These are phyloP conservation scores for Cassiopea xamachana DNA, from an alignment of 30 jellyfish, hydroid and myxozoan species.

Conservation along the genomic window DNA sequence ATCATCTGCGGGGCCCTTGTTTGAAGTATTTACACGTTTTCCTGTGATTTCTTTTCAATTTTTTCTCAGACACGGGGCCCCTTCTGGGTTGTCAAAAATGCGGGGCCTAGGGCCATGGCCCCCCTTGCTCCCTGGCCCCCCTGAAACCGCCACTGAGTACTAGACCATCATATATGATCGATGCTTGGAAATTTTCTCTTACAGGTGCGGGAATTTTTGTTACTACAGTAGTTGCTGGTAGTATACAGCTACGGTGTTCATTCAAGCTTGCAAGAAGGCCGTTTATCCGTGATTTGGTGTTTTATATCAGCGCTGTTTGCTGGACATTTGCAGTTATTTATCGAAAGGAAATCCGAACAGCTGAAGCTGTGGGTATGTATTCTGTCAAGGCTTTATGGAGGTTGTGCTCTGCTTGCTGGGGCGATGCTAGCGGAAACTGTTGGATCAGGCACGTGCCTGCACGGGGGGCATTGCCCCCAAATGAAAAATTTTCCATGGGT, in stretches of 20 bases:
- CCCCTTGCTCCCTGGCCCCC: no score
- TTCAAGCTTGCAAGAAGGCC: conserved; percentile 91
- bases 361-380: conserved; percentile 87
- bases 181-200: not conserved
- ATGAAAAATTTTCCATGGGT: no score
- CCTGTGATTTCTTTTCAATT: no score
- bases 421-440: no score
- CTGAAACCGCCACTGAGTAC: no score
- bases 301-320: conserved; percentile 81
- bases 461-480: no score
- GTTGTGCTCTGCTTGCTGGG: not conserved
- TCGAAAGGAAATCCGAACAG: conserved; percentile 75
- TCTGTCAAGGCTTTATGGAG: not conserved
- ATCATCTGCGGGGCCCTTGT: no score
- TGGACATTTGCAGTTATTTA: conserved; percentile 92
- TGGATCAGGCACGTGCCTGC: no score
- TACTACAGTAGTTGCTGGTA: conserved; percentile 88
- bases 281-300: conserved; percentile 78
- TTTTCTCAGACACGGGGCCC: no score
- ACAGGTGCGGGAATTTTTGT: conserved; percentile 96
- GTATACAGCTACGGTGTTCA: conserved; percentile 72
- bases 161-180: not conserved
- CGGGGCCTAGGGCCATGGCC: no score
- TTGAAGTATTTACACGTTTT: no score
- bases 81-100: no score